Percentiles rank a stretch among this genome's conserved stretches.
Evolutionary conservation across 2,888 invertebrate species (phyloP).

Genomic region (Andrena marginata): DNA sequence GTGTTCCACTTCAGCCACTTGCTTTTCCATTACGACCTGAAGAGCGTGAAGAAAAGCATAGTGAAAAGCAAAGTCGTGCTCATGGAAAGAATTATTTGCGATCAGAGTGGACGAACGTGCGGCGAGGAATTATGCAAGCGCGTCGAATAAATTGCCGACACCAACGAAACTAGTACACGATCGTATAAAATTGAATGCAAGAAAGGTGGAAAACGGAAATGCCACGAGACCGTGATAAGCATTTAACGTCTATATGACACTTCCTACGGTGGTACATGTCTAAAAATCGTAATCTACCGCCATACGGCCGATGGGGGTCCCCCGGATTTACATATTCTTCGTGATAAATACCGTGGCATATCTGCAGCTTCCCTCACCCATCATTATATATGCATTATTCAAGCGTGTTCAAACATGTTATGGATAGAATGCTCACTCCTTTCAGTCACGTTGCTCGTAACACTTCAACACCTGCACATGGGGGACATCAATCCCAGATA

Average conservation of each 20-base stretch:
- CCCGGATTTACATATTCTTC: slow-evolving; percentile 29
- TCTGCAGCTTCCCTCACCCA: background rate
- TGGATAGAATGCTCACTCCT: background rate
- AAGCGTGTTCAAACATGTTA: background rate
- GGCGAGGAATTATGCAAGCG: slow-evolving; percentile 19
- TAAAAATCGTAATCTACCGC: background rate
- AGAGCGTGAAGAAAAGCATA: too few species aligned
- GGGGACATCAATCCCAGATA: background rate
- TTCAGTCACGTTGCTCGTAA: background rate
- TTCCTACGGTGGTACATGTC: slow-evolving; percentile 1
- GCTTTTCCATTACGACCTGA: too few species aligned
- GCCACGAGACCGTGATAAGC: slow-evolving; percentile 20
- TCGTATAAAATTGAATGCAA: slow-evolving; percentile 31
- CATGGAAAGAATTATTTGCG: background rate
- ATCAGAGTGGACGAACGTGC: background rate
- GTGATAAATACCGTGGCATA: slow-evolving; percentile 24
- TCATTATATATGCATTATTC: slow-evolving; percentile 22
- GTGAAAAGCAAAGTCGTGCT: background rate
- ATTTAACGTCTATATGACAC: background rate
- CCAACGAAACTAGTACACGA: slow-evolving; percentile 24
- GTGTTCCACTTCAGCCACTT: too few species aligned
- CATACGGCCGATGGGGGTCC: slow-evolving; percentile 22
- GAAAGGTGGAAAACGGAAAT: slow-evolving; percentile 35
- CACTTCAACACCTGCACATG: background rate
- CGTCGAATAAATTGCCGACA: slow-evolving; percentile 6